Evolutionary conservation across 2,113 vertebrate species (phyloP), one percentile per base, ranked within the genome.

Genomic region (Seriola quinqueradiata): DNA sequence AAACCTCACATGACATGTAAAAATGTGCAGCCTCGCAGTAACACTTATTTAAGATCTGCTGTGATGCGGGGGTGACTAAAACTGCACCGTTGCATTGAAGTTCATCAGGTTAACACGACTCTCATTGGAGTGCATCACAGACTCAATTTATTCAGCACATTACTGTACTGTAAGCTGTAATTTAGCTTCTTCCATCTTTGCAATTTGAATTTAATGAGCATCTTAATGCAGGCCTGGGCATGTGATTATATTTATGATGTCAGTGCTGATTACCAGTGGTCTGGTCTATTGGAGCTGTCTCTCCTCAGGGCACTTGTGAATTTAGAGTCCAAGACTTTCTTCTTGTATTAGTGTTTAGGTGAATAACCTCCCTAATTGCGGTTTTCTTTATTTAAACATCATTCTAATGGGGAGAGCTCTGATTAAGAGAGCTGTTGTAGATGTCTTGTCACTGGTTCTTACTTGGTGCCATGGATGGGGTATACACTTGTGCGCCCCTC

Each of bases 171-270:
- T 42, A 52, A 83, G 65, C 50, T 57, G 50, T 77, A 77, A 83
- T 87, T 89, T 61, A 82, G 58, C 46, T 28, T 79, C 71, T 70
- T 75, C 65, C 54, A 58, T 84, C 72, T 87, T 70, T 83, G 69
- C 78, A 78, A 61, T 88, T 87, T 78, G 72, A 84, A 28, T 82
- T 55, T 91, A 84, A 91, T 83, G 75, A 83, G 75, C 75, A 40
- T 78, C 76, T 52, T 78, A 82, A 82, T 82, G 64, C 61, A 38
- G 75, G 79, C 34, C 34, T 46, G 60, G 85, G 83, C 77, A 32
- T 32, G 73, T 16, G 7, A 76, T 84, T 75, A 71, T 68, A 68
- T 87, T 88, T 79, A 82, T 76, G 77, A 77, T 81, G 75, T 50
- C 3, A 8, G 23, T n/a, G 61, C 74, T 83, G 67, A 92, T 87